Evolutionary conservation across 2,888 invertebrate genomes (phyloP).

Genomic region (Drosophila buzzatii): DNA sequence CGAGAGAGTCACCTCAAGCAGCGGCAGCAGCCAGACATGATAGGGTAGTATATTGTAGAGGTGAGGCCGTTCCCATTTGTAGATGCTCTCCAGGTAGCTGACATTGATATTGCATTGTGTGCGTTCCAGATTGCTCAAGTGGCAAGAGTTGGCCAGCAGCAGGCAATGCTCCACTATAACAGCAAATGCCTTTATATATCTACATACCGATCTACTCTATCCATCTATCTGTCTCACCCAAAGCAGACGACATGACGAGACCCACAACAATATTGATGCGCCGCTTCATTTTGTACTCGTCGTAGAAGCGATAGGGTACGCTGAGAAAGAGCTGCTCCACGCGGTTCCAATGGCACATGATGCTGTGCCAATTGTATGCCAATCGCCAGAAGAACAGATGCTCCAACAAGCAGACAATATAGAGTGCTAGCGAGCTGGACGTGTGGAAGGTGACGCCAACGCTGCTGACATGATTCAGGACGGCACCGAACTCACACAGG

Average conservation of each 20-base stretch:
- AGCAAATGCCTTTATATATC: not conserved
- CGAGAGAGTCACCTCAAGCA: constrained; percentile 71
- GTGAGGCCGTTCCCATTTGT: constrained; percentile 80
- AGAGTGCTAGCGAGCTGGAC: constrained; percentile 76
- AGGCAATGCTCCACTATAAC: constrained; percentile 79
- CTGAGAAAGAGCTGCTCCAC: constrained; percentile 82
- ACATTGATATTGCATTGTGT: constrained; percentile 78
- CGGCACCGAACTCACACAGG: constrained; percentile 73
- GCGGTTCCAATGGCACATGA: constrained; percentile 79
- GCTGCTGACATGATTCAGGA: constrained; percentile 61
- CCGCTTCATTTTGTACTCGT: constrained; percentile 75
- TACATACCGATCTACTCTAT: not conserved
- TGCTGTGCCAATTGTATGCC: constrained; percentile 82
- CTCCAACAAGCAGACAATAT: constrained; percentile 78
- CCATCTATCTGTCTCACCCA: constrained; percentile 59
- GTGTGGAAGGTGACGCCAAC: constrained; percentile 76
- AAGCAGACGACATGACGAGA: constrained; percentile 71
- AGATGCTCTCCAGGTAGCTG: constrained; percentile 75
- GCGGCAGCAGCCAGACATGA: constrained; percentile 71
- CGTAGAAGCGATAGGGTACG: constrained; percentile 81
- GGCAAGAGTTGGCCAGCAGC: constrained; percentile 70
- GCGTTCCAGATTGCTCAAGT: constrained; percentile 74
- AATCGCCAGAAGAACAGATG: constrained; percentile 82
- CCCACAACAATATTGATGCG: constrained; percentile 72
- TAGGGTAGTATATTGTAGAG: constrained; percentile 73